A percentile compares a stretch with the other conserved stretches of the same genome.
Evolutionary conservation across 2,888 invertebrate species (phyloP).

Genomic region (Sialis fuliginosa): DNA sequence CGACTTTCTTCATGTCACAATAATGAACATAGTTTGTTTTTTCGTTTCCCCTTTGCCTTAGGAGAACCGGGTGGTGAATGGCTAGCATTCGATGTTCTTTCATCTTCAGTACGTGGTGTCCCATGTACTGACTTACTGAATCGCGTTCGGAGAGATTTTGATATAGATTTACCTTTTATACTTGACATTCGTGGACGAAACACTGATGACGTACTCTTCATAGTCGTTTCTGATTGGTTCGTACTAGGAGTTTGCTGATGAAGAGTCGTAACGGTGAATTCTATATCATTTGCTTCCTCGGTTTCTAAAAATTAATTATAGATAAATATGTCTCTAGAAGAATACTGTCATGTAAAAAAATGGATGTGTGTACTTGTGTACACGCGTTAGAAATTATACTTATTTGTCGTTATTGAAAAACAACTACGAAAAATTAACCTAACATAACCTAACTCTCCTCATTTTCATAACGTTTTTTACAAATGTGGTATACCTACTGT

Average conservation of each 20-base stretch:
- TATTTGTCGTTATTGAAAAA: no score
- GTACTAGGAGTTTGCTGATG: constrained; percentile 26
- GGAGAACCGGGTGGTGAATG: constrained; percentile 1
- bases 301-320: constrained; percentile 33
- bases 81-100: neutral
- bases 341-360: no score
- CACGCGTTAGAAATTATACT: no score
- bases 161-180: constrained; percentile 30
- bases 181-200: constrained; percentile 24
- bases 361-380: no score
- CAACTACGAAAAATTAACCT: neutral
- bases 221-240: constrained; percentile 23
- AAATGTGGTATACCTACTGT: no score
- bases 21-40: constrained; percentile 26
- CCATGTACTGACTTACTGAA: constrained; percentile 34
- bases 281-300: constrained; percentile 70
- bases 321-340: no score
- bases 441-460: no score
- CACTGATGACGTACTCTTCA: constrained; percentile 24
- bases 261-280: constrained; percentile 72
- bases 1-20: constrained; percentile 22
- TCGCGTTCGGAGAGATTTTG: constrained; percentile 33
- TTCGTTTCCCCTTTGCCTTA: constrained; percentile 19
- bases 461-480: no score
- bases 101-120: neutral